Evolutionary conservation across 2,797 vertebrate genomes (phyloP).

Genomic region (Xerus rutilus): DNA sequence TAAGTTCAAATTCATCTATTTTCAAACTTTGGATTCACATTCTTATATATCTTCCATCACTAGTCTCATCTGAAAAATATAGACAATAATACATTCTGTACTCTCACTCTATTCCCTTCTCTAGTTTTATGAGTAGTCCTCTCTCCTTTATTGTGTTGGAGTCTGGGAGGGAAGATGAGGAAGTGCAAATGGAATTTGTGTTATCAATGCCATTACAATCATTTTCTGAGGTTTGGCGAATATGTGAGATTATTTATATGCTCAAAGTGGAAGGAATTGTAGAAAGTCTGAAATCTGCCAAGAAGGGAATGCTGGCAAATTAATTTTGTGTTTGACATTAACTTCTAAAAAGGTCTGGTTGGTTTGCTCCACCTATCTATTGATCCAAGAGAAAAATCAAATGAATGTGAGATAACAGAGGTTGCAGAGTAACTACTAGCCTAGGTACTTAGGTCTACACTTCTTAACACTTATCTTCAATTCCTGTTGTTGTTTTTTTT

Average conservation of each 20-base stretch:
- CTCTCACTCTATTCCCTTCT: background rate
- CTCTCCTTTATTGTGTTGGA: background rate
- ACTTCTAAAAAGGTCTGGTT: background rate
- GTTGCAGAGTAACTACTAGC: background rate
- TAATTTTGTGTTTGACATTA: background rate
- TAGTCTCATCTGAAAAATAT: background rate
- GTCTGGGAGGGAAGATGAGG: background rate
- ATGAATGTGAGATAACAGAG: background rate
- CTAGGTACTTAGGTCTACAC: background rate
- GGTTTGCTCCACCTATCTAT: background rate
- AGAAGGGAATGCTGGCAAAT: background rate
- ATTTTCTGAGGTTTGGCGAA: background rate
- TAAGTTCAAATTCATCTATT: background rate
- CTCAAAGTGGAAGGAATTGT: background rate
- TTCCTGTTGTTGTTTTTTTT: background rate
- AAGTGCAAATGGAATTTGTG: background rate
- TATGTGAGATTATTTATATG: background rate
- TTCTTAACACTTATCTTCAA: background rate
- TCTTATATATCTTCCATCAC: background rate
- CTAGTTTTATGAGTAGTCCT: background rate
- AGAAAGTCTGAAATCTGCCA: background rate
- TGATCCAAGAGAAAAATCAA: background rate
- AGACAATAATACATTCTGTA: fast-evolving
- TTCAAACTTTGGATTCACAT: background rate
- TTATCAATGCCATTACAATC: background rate